phyloP scores from a whole-genome alignment of 2,797 vertebrate species.

The Sebastes kiyomatsui region DNA sequence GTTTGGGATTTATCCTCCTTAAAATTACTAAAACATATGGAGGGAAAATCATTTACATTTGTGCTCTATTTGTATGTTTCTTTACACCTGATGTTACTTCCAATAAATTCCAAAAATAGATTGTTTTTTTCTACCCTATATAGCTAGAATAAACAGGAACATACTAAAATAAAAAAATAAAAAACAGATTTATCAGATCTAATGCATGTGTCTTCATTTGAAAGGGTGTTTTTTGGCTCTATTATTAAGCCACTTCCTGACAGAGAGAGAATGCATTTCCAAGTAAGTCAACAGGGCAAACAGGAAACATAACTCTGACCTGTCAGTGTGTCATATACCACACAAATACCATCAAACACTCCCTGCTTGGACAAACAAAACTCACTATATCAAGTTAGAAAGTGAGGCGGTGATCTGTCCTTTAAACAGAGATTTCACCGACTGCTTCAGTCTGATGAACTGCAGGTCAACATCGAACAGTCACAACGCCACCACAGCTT shows the following conservation, averaged over 20 bases:
- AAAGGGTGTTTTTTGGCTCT: not conserved
- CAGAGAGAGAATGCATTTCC: slow-evolving; percentile 42
- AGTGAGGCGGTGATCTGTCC: slow-evolving; percentile 56
- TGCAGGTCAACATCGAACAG: not conserved
- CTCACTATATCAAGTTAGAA: slow-evolving; percentile 42
- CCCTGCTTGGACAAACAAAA: slow-evolving; percentile 22
- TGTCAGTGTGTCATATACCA: slow-evolving; percentile 40
- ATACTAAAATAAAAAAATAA: slow-evolving; percentile 8
- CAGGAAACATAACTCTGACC: slow-evolving; percentile 68
- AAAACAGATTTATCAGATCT: not conserved
- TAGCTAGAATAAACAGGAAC: not conserved
- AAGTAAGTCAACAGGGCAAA: slow-evolving; percentile 51
- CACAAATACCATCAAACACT: not conserved
- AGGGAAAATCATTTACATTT: too few species aligned
- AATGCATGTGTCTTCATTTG: not conserved
- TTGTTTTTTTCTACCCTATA: not conserved
- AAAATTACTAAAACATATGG: too few species aligned
- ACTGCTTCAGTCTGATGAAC: slow-evolving; percentile 55
- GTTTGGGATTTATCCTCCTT: too few species aligned
- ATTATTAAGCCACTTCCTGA: slow-evolving; percentile 57
- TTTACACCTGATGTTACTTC: too few species aligned
- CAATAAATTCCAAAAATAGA: too few species aligned
- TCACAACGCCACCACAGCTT: not conserved
- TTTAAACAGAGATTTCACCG: slow-evolving; percentile 40
- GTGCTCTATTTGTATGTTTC: not conserved